Evolutionary conservation across 1,140 invertebrate species (phyloP).

Genomic region (Papilio dardanus): DNA sequence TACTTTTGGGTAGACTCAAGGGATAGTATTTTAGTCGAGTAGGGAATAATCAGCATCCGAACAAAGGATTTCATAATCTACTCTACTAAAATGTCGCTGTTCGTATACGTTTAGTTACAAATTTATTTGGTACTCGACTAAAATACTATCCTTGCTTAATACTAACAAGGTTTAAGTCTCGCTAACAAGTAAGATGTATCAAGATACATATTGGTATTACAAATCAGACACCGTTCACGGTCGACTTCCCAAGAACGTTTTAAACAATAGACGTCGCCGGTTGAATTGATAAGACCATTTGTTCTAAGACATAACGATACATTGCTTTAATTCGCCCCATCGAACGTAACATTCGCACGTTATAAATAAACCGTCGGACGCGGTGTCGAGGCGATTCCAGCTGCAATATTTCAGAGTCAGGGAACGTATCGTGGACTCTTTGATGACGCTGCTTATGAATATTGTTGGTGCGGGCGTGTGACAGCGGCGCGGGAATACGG

Average conservation of each 20-base stretch:
- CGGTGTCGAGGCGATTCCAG: constrained; percentile 69
- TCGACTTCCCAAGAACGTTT: constrained; percentile 44
- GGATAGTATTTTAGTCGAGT: too few relatives aligned
- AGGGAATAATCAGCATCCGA: too few relatives aligned
- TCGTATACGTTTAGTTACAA: too few relatives aligned
- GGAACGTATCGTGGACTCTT: constrained; percentile 60
- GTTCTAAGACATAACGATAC: constrained; percentile 48
- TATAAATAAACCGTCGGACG: constrained; percentile 67
- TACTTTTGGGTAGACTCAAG: too few relatives aligned
- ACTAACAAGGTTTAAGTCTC: neutral
- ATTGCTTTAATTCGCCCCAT: constrained; percentile 73
- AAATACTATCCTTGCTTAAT: too few relatives aligned
- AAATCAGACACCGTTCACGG: constrained; percentile 13
- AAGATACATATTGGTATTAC: neutral
- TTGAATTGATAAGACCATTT: constrained; percentile 61
- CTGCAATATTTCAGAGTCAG: constrained; percentile 74
- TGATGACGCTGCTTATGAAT: constrained; percentile 77
- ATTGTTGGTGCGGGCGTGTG: constrained; percentile 58
- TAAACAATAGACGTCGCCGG: constrained; percentile 57
- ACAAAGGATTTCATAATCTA: too few relatives aligned
- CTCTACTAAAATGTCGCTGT: too few relatives aligned
- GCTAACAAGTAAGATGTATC: neutral
- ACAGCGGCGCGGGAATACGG: constrained; percentile 53
- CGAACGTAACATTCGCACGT: constrained; percentile 63
- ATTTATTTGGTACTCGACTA: too few relatives aligned